Evolutionary conservation across 2,113 vertebrate genomes (phyloP), one percentile per base, ranked within the genome.

Genomic region (Pedionomus torquatus): DNA sequence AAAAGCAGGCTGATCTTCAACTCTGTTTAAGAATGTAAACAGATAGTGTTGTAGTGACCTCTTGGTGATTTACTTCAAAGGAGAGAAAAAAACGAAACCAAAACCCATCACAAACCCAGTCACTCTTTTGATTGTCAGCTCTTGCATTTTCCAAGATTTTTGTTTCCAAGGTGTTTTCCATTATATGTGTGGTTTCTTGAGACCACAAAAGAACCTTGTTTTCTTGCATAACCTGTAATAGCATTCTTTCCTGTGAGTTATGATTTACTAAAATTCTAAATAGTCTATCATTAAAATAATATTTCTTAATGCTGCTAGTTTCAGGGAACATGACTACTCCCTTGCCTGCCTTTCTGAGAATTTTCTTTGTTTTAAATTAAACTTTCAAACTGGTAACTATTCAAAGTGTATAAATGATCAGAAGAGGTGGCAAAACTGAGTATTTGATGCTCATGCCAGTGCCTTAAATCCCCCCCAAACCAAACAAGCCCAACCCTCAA

Each of bases 41-140:
- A 71, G 65, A 35, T 69, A 69, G 37, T n/a, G 1, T 30, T 88
- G 6, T 25, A 46, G n/a, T 77, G 41, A 33, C 31, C 41, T 80
- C 13, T 7, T 90, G 18, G 13, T 54, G 7, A 61, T 76, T 78
- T 89, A 20, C 64, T 94, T 91, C 41, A 66, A 54, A 68, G 35
- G 70, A 54, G 35, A 30, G 35, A 51, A 72, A 68, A 55, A 43
- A 39, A 6, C 35, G 39, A 39, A 21, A 11, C 37, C 9, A 35
- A 12, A 49, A 0, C 0, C 30, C 12, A n/a, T 3, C 39, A 31
- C n/a, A 69, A 87, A 75, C 21, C 10, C 0, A 23, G 1, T 44
- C 33, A 35, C 13, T 86, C 5, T 55, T 81, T 49, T 44, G 10
- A 6, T 46, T 57, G 41, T 82, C 64, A 72, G 35, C 43, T 87